Conservation (phyloP, 2,113 vertebrate species). For the Myotis yumanensis region DNA sequence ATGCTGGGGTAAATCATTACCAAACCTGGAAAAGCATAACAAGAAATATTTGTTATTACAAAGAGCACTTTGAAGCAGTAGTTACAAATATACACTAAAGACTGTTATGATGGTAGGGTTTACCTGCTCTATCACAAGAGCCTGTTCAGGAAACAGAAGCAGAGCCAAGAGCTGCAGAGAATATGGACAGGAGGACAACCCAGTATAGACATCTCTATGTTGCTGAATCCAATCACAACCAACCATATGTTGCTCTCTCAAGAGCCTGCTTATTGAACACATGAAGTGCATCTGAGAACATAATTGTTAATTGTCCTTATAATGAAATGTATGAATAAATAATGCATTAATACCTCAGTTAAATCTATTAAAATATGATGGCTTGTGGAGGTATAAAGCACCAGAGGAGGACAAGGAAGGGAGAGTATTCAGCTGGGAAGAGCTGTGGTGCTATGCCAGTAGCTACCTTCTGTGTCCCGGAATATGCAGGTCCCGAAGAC, state of each 20-base stretch:
- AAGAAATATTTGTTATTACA: slow-evolving; percentile 19
- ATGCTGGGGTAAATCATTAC: not conserved
- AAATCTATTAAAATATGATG: slow-evolving; percentile 20
- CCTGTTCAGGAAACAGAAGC: not conserved
- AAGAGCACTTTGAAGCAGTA: not conserved
- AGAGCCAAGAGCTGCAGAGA: not conserved
- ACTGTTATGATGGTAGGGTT: not conserved
- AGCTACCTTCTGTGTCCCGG: not conserved
- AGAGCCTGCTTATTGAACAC: slow-evolving; percentile 23
- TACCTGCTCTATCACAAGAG: not conserved
- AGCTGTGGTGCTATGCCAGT: rapidly evolving
- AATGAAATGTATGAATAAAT: slow-evolving; percentile 5
- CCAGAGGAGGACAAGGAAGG: not conserved
- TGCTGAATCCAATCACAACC: not conserved
- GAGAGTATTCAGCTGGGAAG: not conserved
- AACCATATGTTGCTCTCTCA: not conserved
- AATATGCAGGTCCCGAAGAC: not conserved
- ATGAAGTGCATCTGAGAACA: not conserved
- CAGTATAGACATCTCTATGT: not conserved
- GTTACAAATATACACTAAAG: not conserved
- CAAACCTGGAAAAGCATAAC: not conserved
- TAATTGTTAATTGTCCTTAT: slow-evolving; percentile 31
- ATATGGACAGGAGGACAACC: not conserved
- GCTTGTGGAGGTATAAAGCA: not conserved
- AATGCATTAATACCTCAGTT: slow-evolving; percentile 8